Conservation (phyloP, 1,140 invertebrate species). For the Lasioglossum baleicum region DNA sequence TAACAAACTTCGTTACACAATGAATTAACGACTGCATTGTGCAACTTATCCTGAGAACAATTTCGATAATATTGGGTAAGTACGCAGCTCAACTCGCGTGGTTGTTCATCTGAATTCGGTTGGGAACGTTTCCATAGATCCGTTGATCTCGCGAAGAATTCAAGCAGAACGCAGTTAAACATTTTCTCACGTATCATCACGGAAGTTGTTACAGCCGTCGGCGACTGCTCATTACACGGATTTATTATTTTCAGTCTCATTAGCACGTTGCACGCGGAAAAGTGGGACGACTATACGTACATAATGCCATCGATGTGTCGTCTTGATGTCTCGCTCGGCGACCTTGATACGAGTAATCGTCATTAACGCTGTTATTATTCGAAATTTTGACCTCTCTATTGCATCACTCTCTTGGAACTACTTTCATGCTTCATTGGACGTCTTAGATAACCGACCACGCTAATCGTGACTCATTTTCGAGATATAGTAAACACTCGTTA, state of each 20-base stretch:
- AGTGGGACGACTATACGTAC: slow-evolving; percentile 21
- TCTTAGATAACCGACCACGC: no score
- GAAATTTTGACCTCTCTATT: not conserved
- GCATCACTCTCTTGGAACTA: no score
- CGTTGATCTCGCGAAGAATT: slow-evolving; percentile 20
- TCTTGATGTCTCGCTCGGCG: slow-evolving; percentile 11
- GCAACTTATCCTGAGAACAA: not conserved
- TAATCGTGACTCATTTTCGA: no score
- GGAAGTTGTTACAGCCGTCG: slow-evolving; percentile 35
- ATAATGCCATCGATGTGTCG: not conserved
- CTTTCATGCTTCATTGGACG: not conserved
- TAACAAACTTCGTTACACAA: not conserved
- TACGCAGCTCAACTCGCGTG: not conserved
- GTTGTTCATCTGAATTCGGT: slow-evolving; percentile 22
- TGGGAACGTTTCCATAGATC: slow-evolving; percentile 6
- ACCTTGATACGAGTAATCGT: slow-evolving; percentile 9
- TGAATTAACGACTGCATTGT: not conserved
- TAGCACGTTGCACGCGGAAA: slow-evolving; percentile 6
- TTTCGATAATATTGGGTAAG: slow-evolving; percentile 9
- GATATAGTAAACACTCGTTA: no score
- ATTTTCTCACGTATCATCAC: slow-evolving; percentile 43
- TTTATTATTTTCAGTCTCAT: slow-evolving; percentile 42
- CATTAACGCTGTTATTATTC: not conserved
- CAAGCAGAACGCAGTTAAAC: slow-evolving; percentile 29
- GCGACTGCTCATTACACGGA: slow-evolving; percentile 29